Percentiles rank a stretch among this genome's conserved stretches.
Evolutionary conservation across 2,797 vertebrate species (phyloP).

Genomic region (Pelobates cultripes): DNA sequence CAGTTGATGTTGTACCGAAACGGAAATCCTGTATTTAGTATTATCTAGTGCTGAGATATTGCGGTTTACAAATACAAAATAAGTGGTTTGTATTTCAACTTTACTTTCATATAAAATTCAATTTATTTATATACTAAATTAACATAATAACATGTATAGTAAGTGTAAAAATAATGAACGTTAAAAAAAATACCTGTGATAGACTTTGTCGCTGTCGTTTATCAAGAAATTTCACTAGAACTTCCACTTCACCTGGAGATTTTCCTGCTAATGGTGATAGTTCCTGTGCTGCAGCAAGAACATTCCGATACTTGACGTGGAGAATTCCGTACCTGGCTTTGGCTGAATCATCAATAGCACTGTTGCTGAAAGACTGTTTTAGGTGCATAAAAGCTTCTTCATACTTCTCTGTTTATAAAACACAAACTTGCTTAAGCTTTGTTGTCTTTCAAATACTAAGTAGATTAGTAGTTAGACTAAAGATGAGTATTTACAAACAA

Average conservation of each 20-base stretch:
- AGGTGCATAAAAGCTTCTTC: slow-evolving; percentile 78
- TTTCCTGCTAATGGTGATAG: slow-evolving; percentile 79
- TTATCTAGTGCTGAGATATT: no score
- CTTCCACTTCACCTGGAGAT: slow-evolving; percentile 71
- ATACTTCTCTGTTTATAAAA: slow-evolving; percentile 69
- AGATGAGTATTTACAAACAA: no score
- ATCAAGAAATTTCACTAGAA: slow-evolving; percentile 80
- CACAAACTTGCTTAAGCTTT: background rate
- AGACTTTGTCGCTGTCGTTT: slow-evolving; percentile 71
- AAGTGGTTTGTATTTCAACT: no score
- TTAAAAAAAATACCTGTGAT: slow-evolving; percentile 75
- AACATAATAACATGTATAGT: no score
- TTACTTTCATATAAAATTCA: no score
- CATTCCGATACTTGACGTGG: slow-evolving; percentile 76
- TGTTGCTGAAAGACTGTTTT: slow-evolving; percentile 73
- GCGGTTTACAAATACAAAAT: no score
- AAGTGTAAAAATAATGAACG: no score
- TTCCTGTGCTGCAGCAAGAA: slow-evolving; percentile 68
- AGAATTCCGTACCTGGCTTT: slow-evolving; percentile 82
- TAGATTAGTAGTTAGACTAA: no score
- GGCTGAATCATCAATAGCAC: slow-evolving; percentile 71
- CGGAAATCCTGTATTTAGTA: no score
- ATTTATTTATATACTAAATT: no score
- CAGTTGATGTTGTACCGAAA: no score
- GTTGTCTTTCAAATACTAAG: background rate